Evolutionary conservation across 2,113 vertebrate genomes (phyloP), one percentile per base, ranked within the genome.

Genomic region (Lepus europaeus): DNA sequence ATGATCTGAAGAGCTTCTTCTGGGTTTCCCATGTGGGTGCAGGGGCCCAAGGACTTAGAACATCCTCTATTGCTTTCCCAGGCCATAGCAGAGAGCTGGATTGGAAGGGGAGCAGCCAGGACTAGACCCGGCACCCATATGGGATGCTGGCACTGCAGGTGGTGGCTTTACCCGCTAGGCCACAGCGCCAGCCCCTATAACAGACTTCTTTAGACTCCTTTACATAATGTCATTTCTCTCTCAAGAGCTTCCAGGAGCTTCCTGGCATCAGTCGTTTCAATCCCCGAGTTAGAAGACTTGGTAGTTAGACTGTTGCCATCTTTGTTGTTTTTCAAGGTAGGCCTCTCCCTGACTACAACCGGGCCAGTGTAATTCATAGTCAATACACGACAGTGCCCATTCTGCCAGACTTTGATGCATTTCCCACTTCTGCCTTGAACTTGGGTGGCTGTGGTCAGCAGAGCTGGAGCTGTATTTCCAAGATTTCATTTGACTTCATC

Each of bases 161-260:
- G 45, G 45, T 7, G 45, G 45, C 45, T 45, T 45, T 45, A 45
- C 45, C 45, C 1, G 45, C 45, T 45, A 45, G 6, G 45, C 45
- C 6, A 45, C 45, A 45, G 45, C 1, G 45, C 45, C 45, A 45
- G 45, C 45, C 45, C 45, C 45, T 45, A 45, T 45, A 45, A 45
- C 45, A 45, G 31, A 9, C 11, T 77, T 93, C 76, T 83, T 80
- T 82, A 80, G 77, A 51, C 9, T 3, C 6, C 5, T 83, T 82
- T 56, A 84, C 14, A 20, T 66, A 63, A 69, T 73, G 49, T 87
- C 25, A 56, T 49, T 83, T 93, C 51, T 94, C 66, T 90, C 53
- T 92, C 16, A 89, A 88, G 87, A 94, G 66, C 53, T 94, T 87
- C 20, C 36, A 93, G 68, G 27, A 9, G 3, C 29, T 86, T 73